These are phyloP conservation scores for Carcharodon carcharias DNA, from an alignment of 2,797 vertebrate genomes.

Conservation along the genomic window DNA sequence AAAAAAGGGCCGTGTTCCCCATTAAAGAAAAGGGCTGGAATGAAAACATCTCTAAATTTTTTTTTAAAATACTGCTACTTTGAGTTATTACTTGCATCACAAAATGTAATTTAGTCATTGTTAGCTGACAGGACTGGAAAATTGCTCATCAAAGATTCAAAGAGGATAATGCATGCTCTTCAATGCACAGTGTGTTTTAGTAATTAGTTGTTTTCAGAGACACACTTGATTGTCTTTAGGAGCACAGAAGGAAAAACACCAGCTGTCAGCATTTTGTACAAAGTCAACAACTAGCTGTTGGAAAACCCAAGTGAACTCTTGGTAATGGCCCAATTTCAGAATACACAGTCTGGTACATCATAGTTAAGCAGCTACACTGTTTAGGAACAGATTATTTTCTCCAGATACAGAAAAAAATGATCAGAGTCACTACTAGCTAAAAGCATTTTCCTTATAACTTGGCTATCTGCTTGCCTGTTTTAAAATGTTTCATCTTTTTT, in stretches of 20 bases:
- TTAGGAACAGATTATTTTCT: background rate
- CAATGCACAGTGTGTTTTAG: background rate
- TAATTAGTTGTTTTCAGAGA: slow-evolving; percentile 14
- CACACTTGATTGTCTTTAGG: background rate
- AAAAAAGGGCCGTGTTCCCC: background rate
- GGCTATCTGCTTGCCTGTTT: background rate
- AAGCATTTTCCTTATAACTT: background rate
- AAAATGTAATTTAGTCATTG: background rate
- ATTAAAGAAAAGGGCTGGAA: background rate
- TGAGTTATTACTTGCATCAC: background rate
- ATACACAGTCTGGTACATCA: slow-evolving; percentile 57
- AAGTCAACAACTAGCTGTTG: slow-evolving; percentile 45
- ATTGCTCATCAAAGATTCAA: slow-evolving; percentile 12
- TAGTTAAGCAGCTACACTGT: background rate
- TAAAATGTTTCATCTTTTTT: background rate
- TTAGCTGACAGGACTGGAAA: slow-evolving; percentile 5
- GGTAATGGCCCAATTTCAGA: slow-evolving; percentile 70
- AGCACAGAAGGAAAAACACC: background rate
- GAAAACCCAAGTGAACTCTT: slow-evolving; percentile 64
- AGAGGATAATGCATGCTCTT: background rate
- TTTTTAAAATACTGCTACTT: background rate
- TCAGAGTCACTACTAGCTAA: background rate
- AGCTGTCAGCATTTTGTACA: slow-evolving; percentile 29
- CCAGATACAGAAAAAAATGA: background rate
- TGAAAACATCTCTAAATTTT: background rate